These are phyloP conservation scores for Drosophila helvetica DNA, from an alignment of 2,888 invertebrate genomes.

Conservation along the genomic window DNA sequence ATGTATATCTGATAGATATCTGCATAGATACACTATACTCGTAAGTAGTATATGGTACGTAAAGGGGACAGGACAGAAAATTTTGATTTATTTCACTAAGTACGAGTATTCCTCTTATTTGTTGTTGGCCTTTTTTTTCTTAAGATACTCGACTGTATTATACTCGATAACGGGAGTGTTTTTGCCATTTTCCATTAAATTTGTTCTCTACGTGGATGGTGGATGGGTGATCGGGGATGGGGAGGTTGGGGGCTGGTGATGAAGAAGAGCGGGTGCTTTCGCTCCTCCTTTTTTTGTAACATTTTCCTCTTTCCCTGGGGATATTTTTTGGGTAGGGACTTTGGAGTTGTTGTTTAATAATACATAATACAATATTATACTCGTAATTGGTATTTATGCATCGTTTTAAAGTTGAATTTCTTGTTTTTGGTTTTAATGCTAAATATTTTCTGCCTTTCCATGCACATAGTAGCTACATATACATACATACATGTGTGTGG, in stretches of 20 bases:
- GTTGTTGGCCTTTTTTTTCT: too few species aligned
- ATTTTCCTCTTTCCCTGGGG: slow-evolving; percentile 20
- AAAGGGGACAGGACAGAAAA: slow-evolving; percentile 74
- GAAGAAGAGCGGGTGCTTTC: background rate
- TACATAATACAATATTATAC: slow-evolving; percentile 45
- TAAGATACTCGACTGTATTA: slow-evolving; percentile 27
- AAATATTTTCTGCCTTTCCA: slow-evolving; percentile 50
- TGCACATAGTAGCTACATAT: slow-evolving; percentile 46
- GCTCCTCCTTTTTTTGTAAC: slow-evolving; percentile 9
- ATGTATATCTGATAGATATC: slow-evolving; percentile 41
- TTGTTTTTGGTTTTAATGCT: slow-evolving; percentile 50
- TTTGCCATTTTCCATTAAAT: slow-evolving; percentile 23
- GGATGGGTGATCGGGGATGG: background rate
- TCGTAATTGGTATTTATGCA: slow-evolving; percentile 57
- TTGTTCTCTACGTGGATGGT: background rate
- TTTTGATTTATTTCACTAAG: slow-evolving; percentile 79
- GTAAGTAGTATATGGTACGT: slow-evolving; percentile 32
- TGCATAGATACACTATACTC: slow-evolving; percentile 25
- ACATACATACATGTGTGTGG: slow-evolving; percentile 47
- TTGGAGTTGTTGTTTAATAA: slow-evolving; percentile 40
- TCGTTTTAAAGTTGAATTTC: slow-evolving; percentile 62
- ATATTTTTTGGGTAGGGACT: slow-evolving; percentile 3
- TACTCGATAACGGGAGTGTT: slow-evolving; percentile 35
- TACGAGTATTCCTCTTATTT: slow-evolving; percentile 19
- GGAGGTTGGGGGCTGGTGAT: background rate